phyloP scores from a whole-genome alignment of 2,797 vertebrate genomes.

The Cephalopachus bancanus region DNA sequence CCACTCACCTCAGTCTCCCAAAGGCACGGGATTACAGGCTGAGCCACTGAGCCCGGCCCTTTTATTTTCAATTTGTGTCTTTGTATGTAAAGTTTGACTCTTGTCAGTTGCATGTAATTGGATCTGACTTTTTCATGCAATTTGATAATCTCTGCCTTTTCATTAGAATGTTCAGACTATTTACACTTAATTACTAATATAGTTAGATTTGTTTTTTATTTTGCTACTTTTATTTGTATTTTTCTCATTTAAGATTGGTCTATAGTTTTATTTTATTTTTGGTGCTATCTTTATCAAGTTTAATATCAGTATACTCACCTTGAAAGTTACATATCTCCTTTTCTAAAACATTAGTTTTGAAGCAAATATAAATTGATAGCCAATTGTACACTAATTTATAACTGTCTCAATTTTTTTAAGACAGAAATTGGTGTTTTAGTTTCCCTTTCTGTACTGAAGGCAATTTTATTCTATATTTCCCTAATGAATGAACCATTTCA shows the following conservation, averaged over 20 bases:
- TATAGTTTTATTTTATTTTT: neutral
- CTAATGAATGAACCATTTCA: constrained; percentile 28
- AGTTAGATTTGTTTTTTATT: neutral
- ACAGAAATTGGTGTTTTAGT: neutral
- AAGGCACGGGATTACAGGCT: too few species aligned
- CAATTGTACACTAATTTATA: neutral
- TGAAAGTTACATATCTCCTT: neutral
- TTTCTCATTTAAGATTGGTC: neutral
- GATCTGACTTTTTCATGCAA: neutral
- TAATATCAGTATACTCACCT: neutral
- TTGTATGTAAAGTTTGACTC: neutral
- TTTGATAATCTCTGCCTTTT: neutral
- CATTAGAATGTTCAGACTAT: neutral
- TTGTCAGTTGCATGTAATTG: neutral
- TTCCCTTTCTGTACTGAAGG: constrained; percentile 29
- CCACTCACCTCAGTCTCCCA: too few species aligned
- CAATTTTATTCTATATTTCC: neutral
- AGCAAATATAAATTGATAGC: neutral
- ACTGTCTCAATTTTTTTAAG: neutral
- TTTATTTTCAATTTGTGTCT: neutral
- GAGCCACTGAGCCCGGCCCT: too few species aligned
- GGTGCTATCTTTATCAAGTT: neutral
- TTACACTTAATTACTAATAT: neutral
- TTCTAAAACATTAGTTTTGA: constrained; percentile 30
- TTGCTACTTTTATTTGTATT: neutral